Conservation (phyloP, 2,797 vertebrate genomes). For the Arnoldichthys spilopterus region DNA sequence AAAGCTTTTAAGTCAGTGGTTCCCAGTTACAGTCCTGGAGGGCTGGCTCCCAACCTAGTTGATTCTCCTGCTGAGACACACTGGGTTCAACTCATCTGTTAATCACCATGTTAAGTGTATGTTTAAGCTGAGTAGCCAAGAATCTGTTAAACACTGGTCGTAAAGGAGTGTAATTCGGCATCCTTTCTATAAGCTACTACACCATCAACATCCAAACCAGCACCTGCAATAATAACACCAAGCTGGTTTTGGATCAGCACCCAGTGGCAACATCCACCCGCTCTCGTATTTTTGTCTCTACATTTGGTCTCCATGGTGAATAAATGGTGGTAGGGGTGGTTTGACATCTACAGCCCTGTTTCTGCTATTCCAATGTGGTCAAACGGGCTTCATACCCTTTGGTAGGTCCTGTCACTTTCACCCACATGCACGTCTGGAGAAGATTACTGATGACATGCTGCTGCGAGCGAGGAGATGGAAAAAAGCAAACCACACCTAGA, state of each 20-base stretch:
- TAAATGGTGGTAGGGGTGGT: slow-evolving; percentile 60
- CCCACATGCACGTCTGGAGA: slow-evolving; percentile 69
- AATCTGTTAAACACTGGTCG: no score
- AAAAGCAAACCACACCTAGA: slow-evolving; percentile 73
- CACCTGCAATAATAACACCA: not conserved
- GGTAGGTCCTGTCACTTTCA: slow-evolving; percentile 47
- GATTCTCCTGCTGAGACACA: no score
- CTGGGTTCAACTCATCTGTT: no score
- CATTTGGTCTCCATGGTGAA: slow-evolving; percentile 65
- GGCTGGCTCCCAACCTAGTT: no score
- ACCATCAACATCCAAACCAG: not conserved
- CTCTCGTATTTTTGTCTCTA: slow-evolving; percentile 59
- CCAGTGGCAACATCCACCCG: not conserved
- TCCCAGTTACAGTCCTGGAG: no score
- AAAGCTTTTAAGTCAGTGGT: no score
- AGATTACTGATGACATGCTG: slow-evolving; percentile 72
- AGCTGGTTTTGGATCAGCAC: not conserved
- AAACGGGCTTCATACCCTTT: slow-evolving; percentile 46
- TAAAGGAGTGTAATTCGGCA: no score
- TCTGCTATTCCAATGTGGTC: slow-evolving; percentile 48
- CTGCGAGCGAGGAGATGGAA: slow-evolving; percentile 57
- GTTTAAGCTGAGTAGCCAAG: no score
- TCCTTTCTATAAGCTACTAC: no score
- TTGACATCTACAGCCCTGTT: slow-evolving; percentile 11
- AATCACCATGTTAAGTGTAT: no score